Conservation (phyloP, 2,113 vertebrate species). For the Embiotoca jacksoni region DNA sequence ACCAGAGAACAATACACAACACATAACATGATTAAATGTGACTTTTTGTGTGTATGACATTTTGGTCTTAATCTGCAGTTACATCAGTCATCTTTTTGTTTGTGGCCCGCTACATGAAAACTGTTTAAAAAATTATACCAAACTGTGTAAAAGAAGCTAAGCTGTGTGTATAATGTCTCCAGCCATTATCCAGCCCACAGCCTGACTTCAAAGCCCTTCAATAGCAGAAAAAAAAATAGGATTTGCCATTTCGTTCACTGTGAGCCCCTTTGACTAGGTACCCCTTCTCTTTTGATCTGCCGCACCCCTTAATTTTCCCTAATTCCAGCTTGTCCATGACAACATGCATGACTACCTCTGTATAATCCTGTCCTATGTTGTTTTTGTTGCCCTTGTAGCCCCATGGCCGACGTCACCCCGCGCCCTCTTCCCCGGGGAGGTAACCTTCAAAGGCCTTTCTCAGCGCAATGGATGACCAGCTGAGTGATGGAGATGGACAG, state of each 20-base stretch:
- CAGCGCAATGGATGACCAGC: constrained; percentile 57
- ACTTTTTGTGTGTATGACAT: background rate
- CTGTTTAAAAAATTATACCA: constrained; percentile 15
- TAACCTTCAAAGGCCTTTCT: constrained; percentile 57
- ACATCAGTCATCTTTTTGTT: constrained; percentile 4
- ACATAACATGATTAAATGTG: background rate
- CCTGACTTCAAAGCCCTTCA: constrained; percentile 70
- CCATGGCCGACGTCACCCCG: constrained; percentile 56
- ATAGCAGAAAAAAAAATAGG: constrained; percentile 48
- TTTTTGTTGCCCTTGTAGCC: constrained; percentile 70
- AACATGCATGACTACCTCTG: constrained; percentile 59
- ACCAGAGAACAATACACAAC: background rate
- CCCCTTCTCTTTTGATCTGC: constrained; percentile 70
- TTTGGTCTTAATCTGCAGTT: background rate
- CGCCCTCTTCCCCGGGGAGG: constrained; percentile 34
- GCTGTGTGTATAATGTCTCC: constrained; percentile 43
- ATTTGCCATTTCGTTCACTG: constrained; percentile 56
- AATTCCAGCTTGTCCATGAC: constrained; percentile 53
- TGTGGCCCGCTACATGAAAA: background rate
- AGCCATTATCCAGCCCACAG: constrained; percentile 59
- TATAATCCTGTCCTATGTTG: constrained; percentile 73
- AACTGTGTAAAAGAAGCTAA: constrained; percentile 51
- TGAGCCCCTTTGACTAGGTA: constrained; percentile 44
- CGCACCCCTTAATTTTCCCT: constrained; percentile 61
- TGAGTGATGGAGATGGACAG: constrained; percentile 61